Percentiles rank a stretch among this genome's conserved stretches.
phyloP scores from a whole-genome alignment of 2,113 vertebrate species.

The Nettapus auritus region DNA sequence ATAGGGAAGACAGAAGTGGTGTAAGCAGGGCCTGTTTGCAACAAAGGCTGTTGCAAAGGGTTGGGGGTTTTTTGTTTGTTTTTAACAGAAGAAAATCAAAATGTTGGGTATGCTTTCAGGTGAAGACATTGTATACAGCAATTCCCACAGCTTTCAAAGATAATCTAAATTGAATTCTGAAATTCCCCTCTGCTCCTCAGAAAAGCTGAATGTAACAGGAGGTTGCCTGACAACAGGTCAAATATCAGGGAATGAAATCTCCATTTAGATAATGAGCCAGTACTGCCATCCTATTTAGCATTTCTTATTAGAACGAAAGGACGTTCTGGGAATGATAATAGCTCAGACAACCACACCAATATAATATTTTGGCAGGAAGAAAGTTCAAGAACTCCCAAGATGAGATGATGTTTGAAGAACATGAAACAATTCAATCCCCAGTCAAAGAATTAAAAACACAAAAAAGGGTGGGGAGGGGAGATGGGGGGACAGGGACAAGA shows the following conservation, averaged over 20 bases:
- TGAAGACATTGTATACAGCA: neutral
- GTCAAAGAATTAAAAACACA: neutral
- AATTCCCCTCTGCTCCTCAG: neutral
- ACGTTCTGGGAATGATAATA: slow-evolving; percentile 30
- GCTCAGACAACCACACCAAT: slow-evolving; percentile 48
- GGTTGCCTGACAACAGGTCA: neutral
- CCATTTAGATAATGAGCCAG: slow-evolving; percentile 68
- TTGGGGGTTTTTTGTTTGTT: neutral
- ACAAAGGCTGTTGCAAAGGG: too few species aligned
- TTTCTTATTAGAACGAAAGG: slow-evolving; percentile 39
- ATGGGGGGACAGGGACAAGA: too few species aligned
- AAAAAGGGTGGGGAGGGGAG: neutral
- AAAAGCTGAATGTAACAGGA: neutral
- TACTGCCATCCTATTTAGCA: slow-evolving; percentile 50
- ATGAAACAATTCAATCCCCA: neutral
- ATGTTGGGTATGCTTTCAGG: neutral
- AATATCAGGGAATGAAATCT: slow-evolving; percentile 49
- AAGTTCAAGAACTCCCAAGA: slow-evolving; percentile 35
- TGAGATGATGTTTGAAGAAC: neutral
- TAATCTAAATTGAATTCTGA: slow-evolving; percentile 8
- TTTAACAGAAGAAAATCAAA: neutral
- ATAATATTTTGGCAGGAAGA: slow-evolving; percentile 69
- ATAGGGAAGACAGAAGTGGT: neutral
- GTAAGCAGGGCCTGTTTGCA: neutral
- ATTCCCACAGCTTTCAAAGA: neutral